Conservation (phyloP, 2,113 vertebrate genomes). For the Hippocampus mohnikei region DNA sequence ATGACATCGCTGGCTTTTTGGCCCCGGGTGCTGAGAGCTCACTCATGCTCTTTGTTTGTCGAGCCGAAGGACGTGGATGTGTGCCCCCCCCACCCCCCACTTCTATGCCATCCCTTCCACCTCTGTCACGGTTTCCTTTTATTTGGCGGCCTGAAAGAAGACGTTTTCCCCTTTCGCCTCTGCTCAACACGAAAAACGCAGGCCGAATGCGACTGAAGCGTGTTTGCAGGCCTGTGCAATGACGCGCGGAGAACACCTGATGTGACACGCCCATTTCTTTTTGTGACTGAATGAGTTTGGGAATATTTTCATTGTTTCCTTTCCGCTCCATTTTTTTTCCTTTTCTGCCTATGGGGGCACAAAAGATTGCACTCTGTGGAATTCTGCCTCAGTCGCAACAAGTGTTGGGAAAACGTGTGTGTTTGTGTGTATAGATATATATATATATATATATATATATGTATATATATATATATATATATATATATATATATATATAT, state of each 20-base stretch:
- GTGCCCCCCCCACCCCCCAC: neutral
- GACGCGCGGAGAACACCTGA: neutral
- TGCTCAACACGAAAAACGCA: conserved; percentile 14
- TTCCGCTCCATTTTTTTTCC: too few relatives aligned
- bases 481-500: too few relatives aligned
- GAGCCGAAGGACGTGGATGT: conserved; percentile 27
- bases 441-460: too few relatives aligned
- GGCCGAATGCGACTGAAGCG: neutral
- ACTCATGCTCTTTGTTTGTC: conserved; percentile 27
- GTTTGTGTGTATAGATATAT: too few relatives aligned
- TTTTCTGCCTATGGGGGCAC: too few relatives aligned
- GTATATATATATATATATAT: too few relatives aligned
- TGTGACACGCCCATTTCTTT: too few relatives aligned
- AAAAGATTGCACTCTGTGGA: too few relatives aligned
- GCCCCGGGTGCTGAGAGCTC: conserved; percentile 16
- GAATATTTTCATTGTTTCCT: too few relatives aligned
- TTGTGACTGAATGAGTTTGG: too few relatives aligned
- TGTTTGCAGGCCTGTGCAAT: neutral
- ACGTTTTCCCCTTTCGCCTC: conserved; percentile 4
- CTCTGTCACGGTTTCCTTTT: conserved; percentile 25
- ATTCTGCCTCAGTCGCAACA: too few relatives aligned
- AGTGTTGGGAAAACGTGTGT: too few relatives aligned
- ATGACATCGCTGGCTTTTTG: conserved; percentile 15
- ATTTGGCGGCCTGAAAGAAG: conserved; percentile 9
- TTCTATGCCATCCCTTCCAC: conserved; percentile 1